phyloP scores from a whole-genome alignment of 2,113 vertebrate genomes.

The Tupaia chinensis region DNA sequence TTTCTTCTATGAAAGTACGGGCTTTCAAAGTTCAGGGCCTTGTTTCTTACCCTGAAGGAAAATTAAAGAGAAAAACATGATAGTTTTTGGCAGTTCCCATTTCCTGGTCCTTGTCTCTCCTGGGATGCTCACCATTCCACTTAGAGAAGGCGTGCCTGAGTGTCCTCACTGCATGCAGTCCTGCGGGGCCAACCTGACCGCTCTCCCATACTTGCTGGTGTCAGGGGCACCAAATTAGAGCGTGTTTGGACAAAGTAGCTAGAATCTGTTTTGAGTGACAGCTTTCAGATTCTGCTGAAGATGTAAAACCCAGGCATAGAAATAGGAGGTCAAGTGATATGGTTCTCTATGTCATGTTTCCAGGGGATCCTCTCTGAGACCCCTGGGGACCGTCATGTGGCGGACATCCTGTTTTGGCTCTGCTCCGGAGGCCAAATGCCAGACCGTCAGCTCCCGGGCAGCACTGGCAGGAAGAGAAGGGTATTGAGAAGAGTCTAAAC shows the following conservation, averaged over 20 bases:
- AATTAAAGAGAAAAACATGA: not conserved
- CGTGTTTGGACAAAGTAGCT: not conserved
- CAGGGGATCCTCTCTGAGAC: not conserved
- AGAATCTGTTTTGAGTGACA: not conserved
- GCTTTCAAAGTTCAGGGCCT: not conserved
- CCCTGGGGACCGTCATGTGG: not conserved
- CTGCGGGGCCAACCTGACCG: not conserved
- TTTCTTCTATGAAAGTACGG: not conserved
- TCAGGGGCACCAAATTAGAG: not conserved
- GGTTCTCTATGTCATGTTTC: not conserved
- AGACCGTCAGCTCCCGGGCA: not conserved
- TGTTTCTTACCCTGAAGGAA: slow-evolving; percentile 3
- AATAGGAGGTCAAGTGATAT: not conserved
- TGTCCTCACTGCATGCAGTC: not conserved
- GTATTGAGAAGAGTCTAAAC: not conserved
- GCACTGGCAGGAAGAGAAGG: not conserved
- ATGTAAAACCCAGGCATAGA: not conserved
- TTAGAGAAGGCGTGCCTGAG: not conserved
- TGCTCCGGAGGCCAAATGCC: not conserved
- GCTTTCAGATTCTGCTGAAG: slow-evolving; percentile 5
- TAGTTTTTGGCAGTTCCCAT: not conserved
- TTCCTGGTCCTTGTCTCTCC: not conserved
- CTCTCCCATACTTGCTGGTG: not conserved
- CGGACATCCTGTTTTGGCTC: not conserved
- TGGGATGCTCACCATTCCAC: not conserved